Evolutionary conservation across 2,888 invertebrate species (phyloP).

Genomic region (Philopedon plagiatum): DNA sequence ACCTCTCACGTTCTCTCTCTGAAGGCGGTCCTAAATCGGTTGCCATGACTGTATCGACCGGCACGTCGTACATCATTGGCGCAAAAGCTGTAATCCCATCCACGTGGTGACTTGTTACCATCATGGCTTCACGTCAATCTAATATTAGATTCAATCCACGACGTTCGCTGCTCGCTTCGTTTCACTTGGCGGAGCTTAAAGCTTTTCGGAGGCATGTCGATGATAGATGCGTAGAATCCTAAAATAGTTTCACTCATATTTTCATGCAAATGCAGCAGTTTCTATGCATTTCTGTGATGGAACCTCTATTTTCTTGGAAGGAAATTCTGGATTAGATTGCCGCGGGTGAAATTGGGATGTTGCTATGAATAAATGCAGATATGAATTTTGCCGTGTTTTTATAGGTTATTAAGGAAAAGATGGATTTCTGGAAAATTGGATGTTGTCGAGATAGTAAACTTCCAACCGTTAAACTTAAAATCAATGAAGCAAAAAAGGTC

Average conservation of each 20-base stretch:
- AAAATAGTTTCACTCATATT: conserved; percentile 43
- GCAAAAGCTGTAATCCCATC: conserved; percentile 57
- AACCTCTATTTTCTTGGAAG: conserved; percentile 33
- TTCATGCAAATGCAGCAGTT: conserved; percentile 49
- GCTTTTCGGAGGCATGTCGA: conserved; percentile 36
- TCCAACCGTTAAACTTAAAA: neutral
- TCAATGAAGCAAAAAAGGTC: neutral
- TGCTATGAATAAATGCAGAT: conserved; percentile 34
- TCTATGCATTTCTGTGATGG: conserved; percentile 47
- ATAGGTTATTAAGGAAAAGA: conserved; percentile 21
- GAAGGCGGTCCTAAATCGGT: conserved; percentile 62
- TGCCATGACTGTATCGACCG: conserved; percentile 68
- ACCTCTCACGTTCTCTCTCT: conserved; percentile 55
- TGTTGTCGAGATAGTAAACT: neutral
- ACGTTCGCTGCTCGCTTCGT: conserved; percentile 53
- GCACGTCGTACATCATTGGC: conserved; percentile 61
- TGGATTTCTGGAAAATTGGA: conserved; percentile 15
- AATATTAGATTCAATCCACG: conserved; percentile 54
- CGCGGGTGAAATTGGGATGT: conserved; percentile 32
- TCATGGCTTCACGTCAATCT: conserved; percentile 63
- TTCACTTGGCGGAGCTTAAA: conserved; percentile 28
- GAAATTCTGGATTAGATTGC: conserved; percentile 39
- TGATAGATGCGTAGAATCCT: conserved; percentile 38
- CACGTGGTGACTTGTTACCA: conserved; percentile 66
- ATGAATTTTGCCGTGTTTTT: conserved; percentile 24